Conservation (phyloP, 1,140 invertebrate species). For the Drosophila elegans region DNA sequence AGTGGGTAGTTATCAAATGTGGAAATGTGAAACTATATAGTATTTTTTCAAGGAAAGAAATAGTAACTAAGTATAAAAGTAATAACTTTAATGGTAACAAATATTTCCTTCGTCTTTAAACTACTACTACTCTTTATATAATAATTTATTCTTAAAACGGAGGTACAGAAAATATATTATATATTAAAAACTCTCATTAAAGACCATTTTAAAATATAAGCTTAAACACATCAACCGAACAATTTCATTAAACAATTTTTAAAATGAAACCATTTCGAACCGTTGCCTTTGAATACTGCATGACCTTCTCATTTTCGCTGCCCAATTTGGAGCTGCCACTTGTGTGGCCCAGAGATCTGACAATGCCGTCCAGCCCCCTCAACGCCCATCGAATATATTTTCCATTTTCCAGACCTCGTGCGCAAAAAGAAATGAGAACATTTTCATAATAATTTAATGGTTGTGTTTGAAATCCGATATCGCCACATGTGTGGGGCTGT, state of each 20-base stretch:
- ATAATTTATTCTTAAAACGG: too few relatives aligned
- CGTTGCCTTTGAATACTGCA: not conserved
- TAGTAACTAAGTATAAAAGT: too few relatives aligned
- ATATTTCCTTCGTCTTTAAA: too few relatives aligned
- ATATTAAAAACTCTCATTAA: too few relatives aligned
- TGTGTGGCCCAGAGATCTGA: slow-evolving; percentile 32
- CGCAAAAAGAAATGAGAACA: slow-evolving; percentile 40
- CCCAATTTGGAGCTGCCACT: slow-evolving; percentile 14
- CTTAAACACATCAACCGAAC: too few relatives aligned
- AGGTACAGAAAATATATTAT: too few relatives aligned
- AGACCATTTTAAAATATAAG: too few relatives aligned
- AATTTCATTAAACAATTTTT: too few relatives aligned
- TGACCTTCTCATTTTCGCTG: slow-evolving; percentile 6
- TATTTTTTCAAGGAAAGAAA: not conserved
- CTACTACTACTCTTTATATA: too few relatives aligned
- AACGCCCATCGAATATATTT: slow-evolving; percentile 12
- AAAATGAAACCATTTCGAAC: too few relatives aligned
- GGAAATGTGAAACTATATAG: not conserved
- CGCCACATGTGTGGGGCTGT: slow-evolving; percentile 24
- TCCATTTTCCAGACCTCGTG: slow-evolving; percentile 41
- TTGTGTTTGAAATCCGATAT: slow-evolving; percentile 70
- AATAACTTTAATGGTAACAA: too few relatives aligned
- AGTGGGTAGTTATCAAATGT: not conserved
- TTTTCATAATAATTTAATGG: slow-evolving; percentile 74
- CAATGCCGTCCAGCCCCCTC: slow-evolving; percentile 9